Evolutionary conservation across 35 echinoderm and acorn worm genomes (phyloP), one percentile per base, ranked within the genome.

Genomic region (Lytechinus variegatus): DNA sequence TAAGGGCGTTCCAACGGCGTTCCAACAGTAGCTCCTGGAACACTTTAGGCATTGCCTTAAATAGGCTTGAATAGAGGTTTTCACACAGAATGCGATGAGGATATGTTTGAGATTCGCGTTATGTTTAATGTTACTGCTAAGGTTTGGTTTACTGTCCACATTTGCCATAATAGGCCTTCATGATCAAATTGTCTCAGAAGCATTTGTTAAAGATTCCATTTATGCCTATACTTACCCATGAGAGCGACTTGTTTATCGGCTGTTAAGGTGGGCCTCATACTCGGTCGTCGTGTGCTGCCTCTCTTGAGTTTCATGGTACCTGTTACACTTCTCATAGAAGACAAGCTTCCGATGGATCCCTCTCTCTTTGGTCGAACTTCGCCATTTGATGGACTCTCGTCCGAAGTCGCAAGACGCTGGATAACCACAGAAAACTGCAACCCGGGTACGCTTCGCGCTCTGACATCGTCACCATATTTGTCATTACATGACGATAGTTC

Each of bases 231-330:
- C 92, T 93, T 24, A 93, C 92, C 92, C 92, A 93, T 93, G 8
- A 93, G 53, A 27, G 92, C 92, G 9, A 93, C 92, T 57, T 93
- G 92, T 57, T 93, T 93, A 54, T 93, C 92, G n/a, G 92, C 92
- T 10, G 92, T 93, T 27, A 93, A 21, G 11, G 9, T 33, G 21
- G 92, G 92, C 24, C 88, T 90, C 92, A 93, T 93, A 12, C 12
- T 93, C 2, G 52, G 92, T 57, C 92, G 55, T 54, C 92, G 51
- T 3, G 29, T 93, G 55, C 53, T 93, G 3, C 92, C 92, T 10
- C 92, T 44, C 16, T 90, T 90, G 88, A 90, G 3, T 28, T 54
- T 79, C 66, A 24, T 24, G 4, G 66, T 44, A 21, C 21, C 88
- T 90, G 28, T 27, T 33, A 14, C 88, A 44, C 88, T 90, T 21